A percentile compares a stretch with the other conserved stretches of the same genome.
Evolutionary conservation across 2,888 invertebrate species (phyloP).

Genomic region (Andrena praecox): DNA sequence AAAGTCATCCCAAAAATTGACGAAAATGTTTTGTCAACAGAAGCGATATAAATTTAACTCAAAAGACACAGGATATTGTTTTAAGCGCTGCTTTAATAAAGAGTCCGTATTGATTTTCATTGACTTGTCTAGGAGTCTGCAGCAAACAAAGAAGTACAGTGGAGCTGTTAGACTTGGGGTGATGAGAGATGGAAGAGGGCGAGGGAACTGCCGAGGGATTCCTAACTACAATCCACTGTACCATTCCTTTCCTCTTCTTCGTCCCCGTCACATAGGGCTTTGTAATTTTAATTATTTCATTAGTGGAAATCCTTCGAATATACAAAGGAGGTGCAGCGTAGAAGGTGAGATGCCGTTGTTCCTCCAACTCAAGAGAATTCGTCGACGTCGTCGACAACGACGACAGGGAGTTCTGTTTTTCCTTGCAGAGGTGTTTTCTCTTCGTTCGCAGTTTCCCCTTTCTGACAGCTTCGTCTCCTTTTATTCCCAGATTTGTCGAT

Average conservation of each 20-base stretch:
- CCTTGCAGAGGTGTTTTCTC: conserved; percentile 42
- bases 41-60: background rate
- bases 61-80: background rate
- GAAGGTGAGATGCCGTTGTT: conserved; percentile 51
- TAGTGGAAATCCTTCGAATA: conserved; percentile 73
- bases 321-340: conserved; percentile 66
- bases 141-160: conserved; percentile 28
- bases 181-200: conserved; percentile 4
- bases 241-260: conserved; percentile 36
- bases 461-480: conserved; percentile 9
- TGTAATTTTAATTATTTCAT: conserved; percentile 75
- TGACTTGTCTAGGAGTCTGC: conserved; percentile 39
- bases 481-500: conserved; percentile 37
- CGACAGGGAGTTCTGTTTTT: conserved; percentile 62
- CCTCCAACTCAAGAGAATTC: conserved; percentile 64
- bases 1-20: no score
- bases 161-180: conserved; percentile 30
- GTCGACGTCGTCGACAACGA: conserved; percentile 43
- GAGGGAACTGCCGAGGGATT: conserved; percentile 31
- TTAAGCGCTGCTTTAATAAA: conserved; percentile 16
- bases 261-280: conserved; percentile 58
- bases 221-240: conserved; percentile 20
- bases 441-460: conserved; percentile 6
- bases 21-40: background rate
- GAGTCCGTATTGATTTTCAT: conserved; percentile 57